Conservation (phyloP, 2,113 vertebrate species). For the Eulacestoma nigropectus region DNA sequence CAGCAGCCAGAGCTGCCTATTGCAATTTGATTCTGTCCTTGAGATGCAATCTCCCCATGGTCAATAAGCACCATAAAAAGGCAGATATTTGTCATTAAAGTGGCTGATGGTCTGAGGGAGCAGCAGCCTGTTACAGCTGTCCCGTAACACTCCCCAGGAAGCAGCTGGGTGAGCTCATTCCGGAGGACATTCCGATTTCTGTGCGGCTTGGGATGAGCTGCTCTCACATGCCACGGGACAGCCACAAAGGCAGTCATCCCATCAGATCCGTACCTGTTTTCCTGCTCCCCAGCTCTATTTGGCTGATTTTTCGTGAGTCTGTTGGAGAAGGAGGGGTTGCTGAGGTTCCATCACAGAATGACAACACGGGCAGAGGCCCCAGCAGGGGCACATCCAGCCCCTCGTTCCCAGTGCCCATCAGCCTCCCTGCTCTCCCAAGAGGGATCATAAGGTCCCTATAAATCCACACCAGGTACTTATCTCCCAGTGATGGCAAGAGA, state of each 20-base stretch:
- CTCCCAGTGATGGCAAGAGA: background rate
- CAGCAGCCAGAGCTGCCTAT: background rate
- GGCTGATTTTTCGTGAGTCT: background rate
- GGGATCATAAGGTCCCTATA: background rate
- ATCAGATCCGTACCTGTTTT: background rate
- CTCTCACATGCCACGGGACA: background rate
- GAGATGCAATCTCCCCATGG: slow-evolving; percentile 1
- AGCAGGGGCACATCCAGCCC: background rate
- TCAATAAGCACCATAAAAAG: slow-evolving; percentile 5
- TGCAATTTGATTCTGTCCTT: background rate
- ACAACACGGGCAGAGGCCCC: background rate
- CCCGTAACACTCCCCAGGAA: background rate
- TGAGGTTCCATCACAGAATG: background rate
- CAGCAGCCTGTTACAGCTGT: background rate
- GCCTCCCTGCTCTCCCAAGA: background rate
- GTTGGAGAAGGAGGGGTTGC: background rate
- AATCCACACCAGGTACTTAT: background rate
- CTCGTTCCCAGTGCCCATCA: accelerated
- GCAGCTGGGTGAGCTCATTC: background rate
- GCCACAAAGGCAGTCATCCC: background rate
- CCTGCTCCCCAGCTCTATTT: background rate
- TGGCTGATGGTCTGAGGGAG: background rate
- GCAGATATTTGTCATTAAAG: background rate
- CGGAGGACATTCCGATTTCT: background rate
- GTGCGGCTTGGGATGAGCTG: background rate